phyloP scores from a whole-genome alignment of 1,140 invertebrate genomes.

The Drosophila watanabei region DNA sequence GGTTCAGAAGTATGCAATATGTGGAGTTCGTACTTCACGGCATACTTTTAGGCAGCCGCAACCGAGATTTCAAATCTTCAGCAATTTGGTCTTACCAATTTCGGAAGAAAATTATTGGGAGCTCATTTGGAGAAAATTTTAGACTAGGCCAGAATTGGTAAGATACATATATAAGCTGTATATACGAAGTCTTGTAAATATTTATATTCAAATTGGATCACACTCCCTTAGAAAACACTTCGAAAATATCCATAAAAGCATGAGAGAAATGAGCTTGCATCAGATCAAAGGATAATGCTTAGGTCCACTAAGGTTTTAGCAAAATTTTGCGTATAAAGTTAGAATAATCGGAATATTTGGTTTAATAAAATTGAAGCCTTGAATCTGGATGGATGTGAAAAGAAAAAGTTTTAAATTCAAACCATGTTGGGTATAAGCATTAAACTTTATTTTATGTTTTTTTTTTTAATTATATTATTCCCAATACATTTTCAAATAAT shows the following conservation, averaged over 20 bases:
- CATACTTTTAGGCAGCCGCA: neutral
- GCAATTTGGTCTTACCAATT: slow-evolving; percentile 36
- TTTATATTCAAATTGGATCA: slow-evolving; percentile 22
- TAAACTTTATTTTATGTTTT: slow-evolving; percentile 39
- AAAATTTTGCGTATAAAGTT: neutral
- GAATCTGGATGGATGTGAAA: too few relatives aligned
- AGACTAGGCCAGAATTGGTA: slow-evolving; percentile 23
- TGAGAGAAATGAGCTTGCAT: slow-evolving; percentile 31
- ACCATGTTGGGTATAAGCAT: neutral
- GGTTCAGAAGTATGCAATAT: neutral
- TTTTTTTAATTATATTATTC: slow-evolving; percentile 8
- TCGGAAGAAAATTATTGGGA: neutral
- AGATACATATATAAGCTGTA: slow-evolving; percentile 35
- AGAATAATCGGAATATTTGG: neutral
- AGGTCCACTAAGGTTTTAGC: neutral
- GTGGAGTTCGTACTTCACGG: neutral
- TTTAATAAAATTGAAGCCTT: neutral
- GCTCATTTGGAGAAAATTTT: neutral
- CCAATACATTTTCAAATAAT: slow-evolving; percentile 49
- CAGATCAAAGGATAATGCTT: neutral
- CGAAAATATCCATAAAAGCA: slow-evolving; percentile 20
- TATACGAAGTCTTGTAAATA: slow-evolving; percentile 45
- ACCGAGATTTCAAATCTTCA: neutral
- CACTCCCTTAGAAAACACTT: slow-evolving; percentile 7
- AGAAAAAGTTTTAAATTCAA: neutral